phyloP scores from a whole-genome alignment of 2,797 vertebrate species.

The Oceanodroma leucorhoa region DNA sequence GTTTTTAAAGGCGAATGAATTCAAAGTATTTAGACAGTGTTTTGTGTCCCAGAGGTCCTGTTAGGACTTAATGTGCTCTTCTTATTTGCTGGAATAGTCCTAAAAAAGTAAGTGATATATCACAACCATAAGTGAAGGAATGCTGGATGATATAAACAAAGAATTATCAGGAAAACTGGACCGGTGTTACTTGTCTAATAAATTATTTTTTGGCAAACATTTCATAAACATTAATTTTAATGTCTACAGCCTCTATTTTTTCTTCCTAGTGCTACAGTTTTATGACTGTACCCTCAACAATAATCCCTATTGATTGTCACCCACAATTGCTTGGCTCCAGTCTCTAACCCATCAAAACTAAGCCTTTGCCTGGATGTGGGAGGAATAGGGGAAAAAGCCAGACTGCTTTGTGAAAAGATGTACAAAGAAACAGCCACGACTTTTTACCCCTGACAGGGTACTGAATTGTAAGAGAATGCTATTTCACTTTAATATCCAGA shows the following conservation, averaged over 20 bases:
- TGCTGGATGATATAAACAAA: constrained; percentile 14
- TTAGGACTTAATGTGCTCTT: constrained; percentile 26
- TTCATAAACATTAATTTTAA: constrained; percentile 18
- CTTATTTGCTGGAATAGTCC: constrained; percentile 20
- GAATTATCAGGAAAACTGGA: constrained; percentile 26
- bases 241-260: neutral
- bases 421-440: neutral
- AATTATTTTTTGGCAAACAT: constrained; percentile 32
- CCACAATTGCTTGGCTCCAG: neutral
- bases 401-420: neutral
- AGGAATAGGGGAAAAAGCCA: neutral
- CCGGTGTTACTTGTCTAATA: neutral
- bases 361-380: neutral
- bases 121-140: constrained; percentile 4
- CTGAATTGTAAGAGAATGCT: neutral
- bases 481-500: neutral
- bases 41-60: constrained; percentile 13
- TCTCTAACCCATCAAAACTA: neutral
- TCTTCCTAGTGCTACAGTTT: neutral
- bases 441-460: neutral
- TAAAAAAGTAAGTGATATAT: constrained; percentile 43
- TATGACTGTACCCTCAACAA: neutral
- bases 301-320: neutral
- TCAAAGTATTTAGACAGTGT: constrained; percentile 38
- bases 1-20: constrained; percentile 58